Percentiles rank a stretch among this genome's conserved stretches.
phyloP scores from a whole-genome alignment of 2,113 vertebrate species.

The Cyphomyrus plagiostoma region DNA sequence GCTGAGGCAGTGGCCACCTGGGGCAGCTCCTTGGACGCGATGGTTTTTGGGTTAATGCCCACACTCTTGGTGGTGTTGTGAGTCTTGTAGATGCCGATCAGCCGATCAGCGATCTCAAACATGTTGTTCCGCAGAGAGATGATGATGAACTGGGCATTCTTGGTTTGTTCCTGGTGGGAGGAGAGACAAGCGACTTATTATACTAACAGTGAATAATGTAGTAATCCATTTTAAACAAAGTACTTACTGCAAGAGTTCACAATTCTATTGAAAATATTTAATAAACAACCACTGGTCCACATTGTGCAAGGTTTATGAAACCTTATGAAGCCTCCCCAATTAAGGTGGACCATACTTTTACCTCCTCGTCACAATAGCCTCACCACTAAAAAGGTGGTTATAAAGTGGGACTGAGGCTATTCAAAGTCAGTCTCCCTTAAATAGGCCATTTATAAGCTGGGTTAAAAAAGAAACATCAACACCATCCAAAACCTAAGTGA shows the following conservation, averaged over 20 bases:
- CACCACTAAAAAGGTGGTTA: background rate
- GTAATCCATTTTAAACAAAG: background rate
- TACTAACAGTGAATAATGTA: background rate
- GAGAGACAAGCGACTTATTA: background rate
- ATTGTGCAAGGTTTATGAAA: background rate
- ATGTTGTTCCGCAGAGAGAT: slow-evolving; percentile 98
- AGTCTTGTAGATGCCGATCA: slow-evolving; percentile 95
- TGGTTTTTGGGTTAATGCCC: slow-evolving; percentile 82
- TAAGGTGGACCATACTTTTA: background rate
- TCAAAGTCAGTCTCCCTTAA: background rate
- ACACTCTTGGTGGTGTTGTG: slow-evolving; percentile 88
- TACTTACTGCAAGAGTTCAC: background rate
- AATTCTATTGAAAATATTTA: background rate
- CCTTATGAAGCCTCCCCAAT: background rate
- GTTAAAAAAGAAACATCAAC: background rate
- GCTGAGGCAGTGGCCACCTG: slow-evolving; percentile 29
- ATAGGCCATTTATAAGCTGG: background rate
- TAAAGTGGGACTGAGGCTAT: background rate
- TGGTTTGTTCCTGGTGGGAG: slow-evolving; percentile 86
- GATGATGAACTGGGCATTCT: slow-evolving; percentile 96
- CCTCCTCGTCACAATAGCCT: background rate
- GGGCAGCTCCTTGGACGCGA: slow-evolving; percentile 65
- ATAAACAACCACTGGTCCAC: background rate
- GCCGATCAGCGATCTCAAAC: slow-evolving; percentile 92
- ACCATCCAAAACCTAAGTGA: background rate